Base-by-base conservation (phyloP, 2,888 invertebrate genomes). In the Oligia fasciuncula region DNA sequence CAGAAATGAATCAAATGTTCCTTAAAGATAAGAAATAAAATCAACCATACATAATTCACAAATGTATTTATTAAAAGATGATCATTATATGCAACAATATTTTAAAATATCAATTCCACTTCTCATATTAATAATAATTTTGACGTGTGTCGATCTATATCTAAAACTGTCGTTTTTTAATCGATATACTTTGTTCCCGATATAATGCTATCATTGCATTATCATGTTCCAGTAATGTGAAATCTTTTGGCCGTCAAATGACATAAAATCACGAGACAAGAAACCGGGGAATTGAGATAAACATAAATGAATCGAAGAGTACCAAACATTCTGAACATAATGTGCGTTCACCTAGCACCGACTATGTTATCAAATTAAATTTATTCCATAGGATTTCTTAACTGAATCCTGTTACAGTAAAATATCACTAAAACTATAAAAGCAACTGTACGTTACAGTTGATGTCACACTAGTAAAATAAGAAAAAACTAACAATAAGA, bases 41-140 rank as follows among this genome's bases (percentile, higher is more conserved):
- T 8, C 13, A 35, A n/a, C 14, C 3, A 60, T 3, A 17, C 73
- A 77, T 84, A 82, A 62, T 78, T 85, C 85, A 87, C 80, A 43
- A 85, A 75, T 85, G 84, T 87, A 86, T 89, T 89, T 77, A 84
- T 80, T 85, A 82, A 65, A 86, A 83, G 71, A 77, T 35, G 35
- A 51, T 69, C 35, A 69, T 54, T 40, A 11, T 87, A 83, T 73
- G 82, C 77, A 90, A 87, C 83, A 88, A 87, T 85, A 83, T 89
- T 77, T 85, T 77, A 80, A 89, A 90, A 90, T 89, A 89, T 86
- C 85, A 85, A 88, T 88, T 88, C 86, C 85, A 76, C 81, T 86
- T 87, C 76, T 83, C 76, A 85, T 73, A 74, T 43, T 77, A 75
- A 70, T 87, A 85, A 84, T 80, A 79, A 79, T 79, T 81, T 85